Evolutionary conservation across 2,888 invertebrate genomes (phyloP).

Genomic region (Noctuana brunneofusca): DNA sequence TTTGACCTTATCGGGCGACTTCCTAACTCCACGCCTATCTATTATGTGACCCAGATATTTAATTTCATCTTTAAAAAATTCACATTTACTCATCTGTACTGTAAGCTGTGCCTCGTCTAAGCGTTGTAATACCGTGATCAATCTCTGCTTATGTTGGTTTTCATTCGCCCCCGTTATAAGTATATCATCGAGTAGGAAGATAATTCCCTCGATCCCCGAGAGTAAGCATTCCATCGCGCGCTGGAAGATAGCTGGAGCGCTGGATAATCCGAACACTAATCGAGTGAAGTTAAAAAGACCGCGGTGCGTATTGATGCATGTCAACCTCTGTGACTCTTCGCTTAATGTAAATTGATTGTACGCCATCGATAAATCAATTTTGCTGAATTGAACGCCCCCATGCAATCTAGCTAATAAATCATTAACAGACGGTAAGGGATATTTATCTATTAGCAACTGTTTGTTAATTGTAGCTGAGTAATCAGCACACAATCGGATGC

Average conservation of each 20-base stretch:
- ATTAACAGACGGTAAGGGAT: background rate
- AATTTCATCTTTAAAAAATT: conserved; percentile 38
- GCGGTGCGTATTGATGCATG: conserved; percentile 6
- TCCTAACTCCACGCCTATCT: conserved; percentile 37
- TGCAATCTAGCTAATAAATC: background rate
- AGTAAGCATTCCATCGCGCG: conserved; percentile 5
- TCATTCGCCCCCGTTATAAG: conserved; percentile 28
- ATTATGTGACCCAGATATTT: conserved; percentile 39
- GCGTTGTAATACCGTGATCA: conserved; percentile 36
- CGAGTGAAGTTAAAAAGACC: conserved; percentile 7
- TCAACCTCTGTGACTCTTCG: conserved; percentile 13
- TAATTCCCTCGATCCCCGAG: background rate
- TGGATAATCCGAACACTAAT: conserved; percentile 3
- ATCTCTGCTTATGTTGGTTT: conserved; percentile 32
- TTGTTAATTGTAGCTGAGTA: background rate
- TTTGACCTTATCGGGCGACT: conserved; percentile 33
- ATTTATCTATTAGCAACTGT: background rate
- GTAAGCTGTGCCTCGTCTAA: conserved; percentile 39
- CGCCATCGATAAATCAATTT: background rate
- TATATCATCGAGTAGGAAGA: conserved; percentile 35
- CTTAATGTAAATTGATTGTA: background rate
- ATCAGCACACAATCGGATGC: background rate
- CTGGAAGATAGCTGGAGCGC: conserved; percentile 7
- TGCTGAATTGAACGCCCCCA: background rate
- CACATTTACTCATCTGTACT: conserved; percentile 37